Base-by-base conservation (phyloP, 2,888 invertebrate species). In the Ecliptopera silaceata region DNA sequence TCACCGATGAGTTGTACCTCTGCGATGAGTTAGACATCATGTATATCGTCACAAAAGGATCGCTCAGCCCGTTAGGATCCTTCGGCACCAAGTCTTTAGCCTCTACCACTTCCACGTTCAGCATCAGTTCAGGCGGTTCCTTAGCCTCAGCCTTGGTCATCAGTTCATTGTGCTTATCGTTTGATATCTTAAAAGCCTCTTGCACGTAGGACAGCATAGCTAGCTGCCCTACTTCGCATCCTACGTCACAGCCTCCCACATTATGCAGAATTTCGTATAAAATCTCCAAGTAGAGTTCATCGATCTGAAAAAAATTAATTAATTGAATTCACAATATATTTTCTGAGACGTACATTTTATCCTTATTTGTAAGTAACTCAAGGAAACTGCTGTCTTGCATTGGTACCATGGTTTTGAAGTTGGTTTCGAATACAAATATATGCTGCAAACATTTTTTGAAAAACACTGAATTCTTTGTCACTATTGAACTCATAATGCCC, bases 31-130 rank as follows among this genome's bases (percentile, higher is more conserved):
- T 94, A 1, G 96, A 96, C 78, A 95, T 94, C 65, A 97, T 86
- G 80, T 95, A 97, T 75, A 99, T 93, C 64, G 98, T 98, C 55
- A 99, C 98, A 82, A 98, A 99, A 0, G 99, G 99, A 87, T 99
- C 99, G 71, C 98, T 98, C 65, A 97, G 93, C n/a, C 99, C 97
- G 77, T 96, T 97, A 0, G 97, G 94, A 82, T 97, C 97, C 84
- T 97, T 97, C 15, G 97, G 94, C 60, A 94, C 92, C 39, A 97
- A 84, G 71, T 97, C 96, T 87, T 96, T 97, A 1, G 96, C 97
- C 86, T 97, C 97, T 49, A 97, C 94, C 4, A 97, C 94, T 86
- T 97, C 96, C 8, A 97, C 95, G 78, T 97, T 97, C 39, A 97
- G 86, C 84, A 96, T 93, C 70, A 97, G 91, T 72, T 96, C 96